Evolutionary conservation across 2,113 vertebrate genomes (phyloP).

Genomic region (Caranx melampygus): DNA sequence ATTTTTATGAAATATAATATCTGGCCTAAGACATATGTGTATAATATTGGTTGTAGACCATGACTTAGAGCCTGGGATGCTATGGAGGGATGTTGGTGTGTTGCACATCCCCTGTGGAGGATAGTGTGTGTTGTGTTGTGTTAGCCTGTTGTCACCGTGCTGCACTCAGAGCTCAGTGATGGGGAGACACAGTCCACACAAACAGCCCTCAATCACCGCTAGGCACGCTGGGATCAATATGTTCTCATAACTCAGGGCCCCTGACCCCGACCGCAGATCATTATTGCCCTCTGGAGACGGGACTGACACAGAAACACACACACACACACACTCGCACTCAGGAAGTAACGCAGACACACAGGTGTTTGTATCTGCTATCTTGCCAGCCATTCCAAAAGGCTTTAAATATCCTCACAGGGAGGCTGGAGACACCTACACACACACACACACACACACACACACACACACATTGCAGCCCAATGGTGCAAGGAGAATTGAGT

Average conservation of each 20-base stretch:
- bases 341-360: conserved; percentile 19
- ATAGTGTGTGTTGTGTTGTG: background rate
- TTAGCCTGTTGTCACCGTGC: background rate
- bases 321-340: conserved; percentile 15
- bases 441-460: background rate
- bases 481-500: conserved; percentile 55
- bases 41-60: too few relatives aligned
- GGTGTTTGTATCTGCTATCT: conserved; percentile 28
- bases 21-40: too few relatives aligned
- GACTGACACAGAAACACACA: conserved; percentile 6
- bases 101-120: conserved; percentile 5
- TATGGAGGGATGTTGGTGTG: background rate
- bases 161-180: background rate
- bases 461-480: conserved; percentile 12
- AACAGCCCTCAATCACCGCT: conserved; percentile 61
- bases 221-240: conserved; percentile 58
- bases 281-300: conserved; percentile 46
- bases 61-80: too few relatives aligned
- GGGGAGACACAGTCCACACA: conserved; percentile 41
- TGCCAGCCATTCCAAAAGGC: conserved; percentile 32
- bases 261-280: conserved; percentile 59
- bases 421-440: background rate
- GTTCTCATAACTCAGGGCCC: conserved; percentile 51
- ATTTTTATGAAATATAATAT: too few relatives aligned
- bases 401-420: conserved; percentile 38